Evolutionary conservation across 92 coral and sea anemone species (phyloP), one percentile per base, ranked within the genome.

Genomic region (Isaurus tuberculatus): DNA sequence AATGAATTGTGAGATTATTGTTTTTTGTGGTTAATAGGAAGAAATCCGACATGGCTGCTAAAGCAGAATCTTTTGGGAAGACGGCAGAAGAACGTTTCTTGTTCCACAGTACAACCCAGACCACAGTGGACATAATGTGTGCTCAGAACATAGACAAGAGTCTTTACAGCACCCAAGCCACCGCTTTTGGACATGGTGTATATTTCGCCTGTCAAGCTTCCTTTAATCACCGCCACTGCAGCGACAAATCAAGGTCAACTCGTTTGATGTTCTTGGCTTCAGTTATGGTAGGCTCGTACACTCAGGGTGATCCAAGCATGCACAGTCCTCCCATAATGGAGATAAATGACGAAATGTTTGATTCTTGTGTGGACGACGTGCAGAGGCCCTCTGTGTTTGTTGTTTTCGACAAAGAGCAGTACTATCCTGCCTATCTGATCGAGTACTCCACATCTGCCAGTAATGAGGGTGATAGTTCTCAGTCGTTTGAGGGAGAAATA

Each of bases 351-450:
- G 91, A 74, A 40, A 65, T 28, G 33, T 87, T 75, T 53, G 97
- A 92, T 72, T 95, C 97, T 1, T 91, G 95, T 69, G 98, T 95
- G n/a, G 95, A 95, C 48, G 84, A 87, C 33, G 85, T 78, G 1
- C 83, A 87, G 19, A 82, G 40, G 66, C 98, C 98, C 4, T 34
- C 88, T 17, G 86, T 95, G 2, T 92, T 89, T 81, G 98, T 91
- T 61, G 81, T 91, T 53, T 86, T 89, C 75, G 88, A 92, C 73
- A 60, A 88, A 25, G 94, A 89, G 64, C 98, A 95, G 77, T 92
- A 90, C 72, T 95, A 95, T 61, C 97, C 97, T 19, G 88, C 81
- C 22, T 91, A 83, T 44, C 70, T 95, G 83, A 71, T 95, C 8
- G 87, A 88, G 65, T 92, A 75, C 55, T 75, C 31, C 68, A 74